These are phyloP conservation scores for Drosophila gaucha DNA, from an alignment of 2,888 invertebrate species.

Conservation along the genomic window DNA sequence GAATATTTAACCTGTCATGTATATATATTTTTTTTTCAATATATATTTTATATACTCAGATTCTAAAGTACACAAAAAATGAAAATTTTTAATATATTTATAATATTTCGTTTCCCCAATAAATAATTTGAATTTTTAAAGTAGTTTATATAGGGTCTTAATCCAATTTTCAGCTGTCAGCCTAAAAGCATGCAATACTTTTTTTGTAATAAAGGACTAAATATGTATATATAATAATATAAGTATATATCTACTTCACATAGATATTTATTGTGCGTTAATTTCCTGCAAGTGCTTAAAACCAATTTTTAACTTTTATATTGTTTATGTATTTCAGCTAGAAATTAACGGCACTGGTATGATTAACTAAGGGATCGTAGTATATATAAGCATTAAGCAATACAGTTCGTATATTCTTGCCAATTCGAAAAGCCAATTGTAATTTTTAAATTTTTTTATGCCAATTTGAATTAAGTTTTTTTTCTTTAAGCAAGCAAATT, in stretches of 20 bases:
- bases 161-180: neutral
- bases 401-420: constrained; percentile 23
- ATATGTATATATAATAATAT: constrained; percentile 9
- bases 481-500: constrained; percentile 50
- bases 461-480: neutral
- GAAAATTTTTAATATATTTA: neutral
- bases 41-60: no score
- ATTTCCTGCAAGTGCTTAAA: constrained; percentile 33
- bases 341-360: constrained; percentile 51
- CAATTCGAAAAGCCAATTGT: constrained; percentile 47
- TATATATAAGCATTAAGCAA: constrained; percentile 39
- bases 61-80: no score
- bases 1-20: no score
- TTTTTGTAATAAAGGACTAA: neutral
- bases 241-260: constrained; percentile 23
- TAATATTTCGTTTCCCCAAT: neutral
- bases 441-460: neutral
- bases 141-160: no score
- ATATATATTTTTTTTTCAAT: no score
- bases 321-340: constrained; percentile 3
- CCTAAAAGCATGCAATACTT: constrained; percentile 42
- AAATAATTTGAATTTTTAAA: neutral
- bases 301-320: constrained; percentile 10
- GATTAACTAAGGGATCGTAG: constrained; percentile 18
- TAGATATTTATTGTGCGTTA: constrained; percentile 31